These are phyloP conservation scores for Mythimna pallens DNA, from an alignment of 2,888 invertebrate genomes.

Conservation along the genomic window DNA sequence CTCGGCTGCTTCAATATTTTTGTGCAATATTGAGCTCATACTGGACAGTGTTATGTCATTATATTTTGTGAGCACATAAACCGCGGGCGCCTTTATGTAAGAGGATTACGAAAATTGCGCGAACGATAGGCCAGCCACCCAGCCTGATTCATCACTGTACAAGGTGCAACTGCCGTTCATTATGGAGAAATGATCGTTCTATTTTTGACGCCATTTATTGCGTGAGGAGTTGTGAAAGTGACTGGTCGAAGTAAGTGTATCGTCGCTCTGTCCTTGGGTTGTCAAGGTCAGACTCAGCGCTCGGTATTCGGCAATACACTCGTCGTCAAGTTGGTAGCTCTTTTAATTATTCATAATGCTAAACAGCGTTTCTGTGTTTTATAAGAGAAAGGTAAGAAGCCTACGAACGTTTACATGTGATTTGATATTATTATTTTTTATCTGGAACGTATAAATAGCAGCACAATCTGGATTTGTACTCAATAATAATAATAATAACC, in stretches of 20 bases:
- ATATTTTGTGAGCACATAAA: conserved; percentile 63
- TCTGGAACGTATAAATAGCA: too few species aligned
- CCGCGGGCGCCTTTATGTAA: conserved; percentile 61
- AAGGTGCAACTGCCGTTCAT: conserved; percentile 26
- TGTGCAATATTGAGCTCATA: conserved; percentile 38
- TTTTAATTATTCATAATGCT: too few species aligned
- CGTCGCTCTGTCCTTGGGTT: conserved; percentile 7
- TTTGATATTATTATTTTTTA: too few species aligned
- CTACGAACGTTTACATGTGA: too few species aligned
- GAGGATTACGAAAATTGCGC: conserved; percentile 64
- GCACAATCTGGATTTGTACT: too few species aligned
- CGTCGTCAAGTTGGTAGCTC: neutral
- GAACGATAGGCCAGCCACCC: conserved; percentile 45
- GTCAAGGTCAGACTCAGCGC: conserved; percentile 23
- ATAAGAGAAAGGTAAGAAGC: too few species aligned
- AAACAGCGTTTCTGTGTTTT: too few species aligned
- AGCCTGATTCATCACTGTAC: conserved; percentile 52
- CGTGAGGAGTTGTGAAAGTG: conserved; percentile 47
- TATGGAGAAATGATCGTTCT: conserved; percentile 59
- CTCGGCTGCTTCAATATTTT: conserved; percentile 17
- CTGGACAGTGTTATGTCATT: conserved; percentile 57
- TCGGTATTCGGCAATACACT: too few species aligned
- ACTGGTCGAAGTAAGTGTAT: conserved; percentile 20
- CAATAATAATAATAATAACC: too few species aligned
- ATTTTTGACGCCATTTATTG: conserved; percentile 50